These are phyloP conservation scores for Hypotaenidia okinawae DNA, from an alignment of 2,797 vertebrate species.

Conservation along the genomic window DNA sequence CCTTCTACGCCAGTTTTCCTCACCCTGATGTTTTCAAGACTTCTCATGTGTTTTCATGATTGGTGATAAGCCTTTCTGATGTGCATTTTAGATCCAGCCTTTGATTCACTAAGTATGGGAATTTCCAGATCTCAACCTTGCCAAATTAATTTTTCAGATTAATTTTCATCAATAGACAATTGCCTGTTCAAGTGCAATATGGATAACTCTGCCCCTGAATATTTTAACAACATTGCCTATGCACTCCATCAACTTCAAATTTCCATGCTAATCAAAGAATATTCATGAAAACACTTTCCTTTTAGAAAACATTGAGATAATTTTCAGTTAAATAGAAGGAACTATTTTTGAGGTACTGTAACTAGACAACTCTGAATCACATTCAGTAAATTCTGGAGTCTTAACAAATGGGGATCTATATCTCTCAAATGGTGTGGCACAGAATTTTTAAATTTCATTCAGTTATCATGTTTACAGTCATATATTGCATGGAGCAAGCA, in stretches of 20 bases:
- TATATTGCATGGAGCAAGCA: not conserved
- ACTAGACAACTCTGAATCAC: not conserved
- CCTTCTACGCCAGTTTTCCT: not conserved
- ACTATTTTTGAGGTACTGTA: not conserved
- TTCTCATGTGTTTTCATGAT: not conserved
- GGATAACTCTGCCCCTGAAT: not conserved
- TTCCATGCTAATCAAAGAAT: not conserved
- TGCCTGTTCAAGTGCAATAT: not conserved
- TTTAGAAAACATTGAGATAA: not conserved
- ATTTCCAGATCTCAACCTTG: slow-evolving; percentile 19
- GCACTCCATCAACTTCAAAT: not conserved
- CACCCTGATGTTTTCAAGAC: not conserved
- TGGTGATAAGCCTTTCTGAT: not conserved
- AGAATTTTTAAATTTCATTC: not conserved
- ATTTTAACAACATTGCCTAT: not conserved
- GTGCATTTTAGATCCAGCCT: not conserved
- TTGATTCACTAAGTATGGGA: not conserved
- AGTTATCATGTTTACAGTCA: not conserved
- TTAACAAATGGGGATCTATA: not conserved
- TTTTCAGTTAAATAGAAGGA: not conserved
- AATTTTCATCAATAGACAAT: slow-evolving; percentile 16
- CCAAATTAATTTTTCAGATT: slow-evolving; percentile 45
- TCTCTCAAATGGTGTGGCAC: not conserved
- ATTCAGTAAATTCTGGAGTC: not conserved
- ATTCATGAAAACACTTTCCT: not conserved